Percentiles rank a stretch among this genome's conserved stretches.
These are phyloP conservation scores for Catharus minimus DNA, from an alignment of 2,113 vertebrate species.

Conservation along the genomic window DNA sequence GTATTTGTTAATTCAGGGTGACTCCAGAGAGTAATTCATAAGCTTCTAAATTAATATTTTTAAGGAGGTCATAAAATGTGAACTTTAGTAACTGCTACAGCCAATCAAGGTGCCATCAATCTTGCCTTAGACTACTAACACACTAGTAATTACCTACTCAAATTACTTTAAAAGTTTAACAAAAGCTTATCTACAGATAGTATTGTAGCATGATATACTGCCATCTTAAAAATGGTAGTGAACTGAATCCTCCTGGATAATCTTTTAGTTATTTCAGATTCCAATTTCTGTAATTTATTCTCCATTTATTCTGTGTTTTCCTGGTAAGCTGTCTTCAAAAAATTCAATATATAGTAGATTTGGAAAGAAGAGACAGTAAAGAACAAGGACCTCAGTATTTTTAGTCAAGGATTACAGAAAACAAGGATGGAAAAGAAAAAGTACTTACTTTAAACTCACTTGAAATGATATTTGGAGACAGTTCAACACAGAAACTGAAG, in stretches of 20 bases:
- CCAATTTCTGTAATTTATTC: background rate
- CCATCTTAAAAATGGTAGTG: background rate
- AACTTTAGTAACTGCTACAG: constrained; percentile 58
- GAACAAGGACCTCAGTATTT: background rate
- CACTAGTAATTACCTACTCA: constrained; percentile 29
- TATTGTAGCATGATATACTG: background rate
- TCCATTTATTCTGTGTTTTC: background rate
- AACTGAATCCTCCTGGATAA: background rate
- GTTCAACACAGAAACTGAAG: background rate
- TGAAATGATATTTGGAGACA: background rate
- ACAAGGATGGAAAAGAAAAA: background rate
- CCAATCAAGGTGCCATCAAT: constrained; percentile 52
- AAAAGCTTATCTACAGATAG: constrained; percentile 41
- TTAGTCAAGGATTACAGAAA: background rate
- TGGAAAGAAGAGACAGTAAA: background rate
- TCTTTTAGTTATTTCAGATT: background rate
- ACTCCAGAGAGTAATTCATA: constrained; percentile 55
- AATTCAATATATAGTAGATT: background rate
- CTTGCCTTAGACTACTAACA: constrained; percentile 14
- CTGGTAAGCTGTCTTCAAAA: background rate
- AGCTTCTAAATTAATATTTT: constrained; percentile 65
- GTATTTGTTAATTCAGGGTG: constrained; percentile 51
- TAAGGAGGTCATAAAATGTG: constrained; percentile 60
- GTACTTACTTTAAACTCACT: background rate
- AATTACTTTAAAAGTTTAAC: constrained; percentile 48